Conservation (phyloP, 2,113 vertebrate species). For the Formicarius rufipectus region DNA sequence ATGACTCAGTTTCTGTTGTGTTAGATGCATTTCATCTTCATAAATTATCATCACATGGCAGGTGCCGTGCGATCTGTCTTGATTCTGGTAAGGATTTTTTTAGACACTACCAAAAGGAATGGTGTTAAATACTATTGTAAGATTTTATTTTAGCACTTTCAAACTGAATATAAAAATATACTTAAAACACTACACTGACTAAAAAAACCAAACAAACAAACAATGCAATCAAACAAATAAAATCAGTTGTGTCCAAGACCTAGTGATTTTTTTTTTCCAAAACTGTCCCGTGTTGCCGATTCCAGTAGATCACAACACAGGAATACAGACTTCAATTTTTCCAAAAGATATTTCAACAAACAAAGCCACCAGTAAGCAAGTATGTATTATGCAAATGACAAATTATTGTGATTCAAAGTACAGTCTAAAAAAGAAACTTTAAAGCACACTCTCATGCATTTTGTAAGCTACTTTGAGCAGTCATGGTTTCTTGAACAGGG, state of each 20-base stretch:
- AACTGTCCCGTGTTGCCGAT: neutral
- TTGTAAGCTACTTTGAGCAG: neutral
- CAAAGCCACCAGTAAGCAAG: neutral
- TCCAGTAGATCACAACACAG: neutral
- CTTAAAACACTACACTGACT: neutral
- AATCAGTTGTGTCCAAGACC: neutral
- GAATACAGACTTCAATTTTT: neutral
- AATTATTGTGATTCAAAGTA: neutral
- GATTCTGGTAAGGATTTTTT: neutral
- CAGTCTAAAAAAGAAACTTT: neutral
- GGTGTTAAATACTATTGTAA: neutral
- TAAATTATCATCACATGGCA: neutral
- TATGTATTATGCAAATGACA: neutral
- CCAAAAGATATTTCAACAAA: neutral
- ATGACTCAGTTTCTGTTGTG: neutral
- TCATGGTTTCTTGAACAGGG: neutral
- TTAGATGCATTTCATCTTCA: conserved; percentile 23
- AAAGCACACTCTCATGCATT: neutral
- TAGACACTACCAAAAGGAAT: neutral
- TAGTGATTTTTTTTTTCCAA: neutral
- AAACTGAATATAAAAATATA: neutral
- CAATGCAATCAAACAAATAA: neutral
- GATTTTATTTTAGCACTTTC: neutral
- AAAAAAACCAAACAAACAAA: neutral
- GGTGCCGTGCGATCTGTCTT: neutral